Base-by-base conservation (phyloP, 2,888 invertebrate genomes). In the Choreutis nemorana region DNA sequence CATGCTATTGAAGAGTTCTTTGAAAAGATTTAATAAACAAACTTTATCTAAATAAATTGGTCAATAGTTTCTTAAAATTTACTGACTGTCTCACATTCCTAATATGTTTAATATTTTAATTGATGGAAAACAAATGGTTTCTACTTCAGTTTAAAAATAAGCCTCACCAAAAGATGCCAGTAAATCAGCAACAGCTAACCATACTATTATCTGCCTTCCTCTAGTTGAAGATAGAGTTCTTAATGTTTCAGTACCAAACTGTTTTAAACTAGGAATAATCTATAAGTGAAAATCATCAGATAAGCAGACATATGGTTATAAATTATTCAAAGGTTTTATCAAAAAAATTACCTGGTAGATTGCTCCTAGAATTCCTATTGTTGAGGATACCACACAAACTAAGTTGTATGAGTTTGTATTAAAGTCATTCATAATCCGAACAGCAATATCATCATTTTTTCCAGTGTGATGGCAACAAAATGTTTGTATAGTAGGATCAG, bases 401-500 rank as follows among this genome's bases (percentile, higher is more conserved):
- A 66, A 72, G 55, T 91, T 90, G 55, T 91, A 91, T 2, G 85
- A 82, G 47, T 85, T 82, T 0, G 89, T 85, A 55, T 90, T 86
- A 51, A 91, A 90, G 63, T 87, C 86, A 38, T 82, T 70, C 83
- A 89, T 86, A 34, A 88, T 82, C 48, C 77, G 73, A 5, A 86
- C 68, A 13, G 87, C 83, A 51, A 85, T 79, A 48, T 87, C 85
- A 36, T 83, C 82, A 33, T 80, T 81, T 48, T 84, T 84, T 9
- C 82, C 83, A 29, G 83, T 81, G 43, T 86, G 85, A 52, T 88
- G 87, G 53, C 91, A 91, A 59, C 87, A 87, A 57, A 90, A 89
- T 8, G 90, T 90, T 78, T 91, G 91, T 48, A 91, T 88, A 22
- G 90, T 90, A 30, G 91, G 91, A 65, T 91, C 91, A 18, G 90